A percentile compares a stretch with the other conserved stretches of the same genome.
These are phyloP conservation scores for Melanaphis sacchari DNA, from an alignment of 1,140 invertebrate genomes.

Conservation along the genomic window DNA sequence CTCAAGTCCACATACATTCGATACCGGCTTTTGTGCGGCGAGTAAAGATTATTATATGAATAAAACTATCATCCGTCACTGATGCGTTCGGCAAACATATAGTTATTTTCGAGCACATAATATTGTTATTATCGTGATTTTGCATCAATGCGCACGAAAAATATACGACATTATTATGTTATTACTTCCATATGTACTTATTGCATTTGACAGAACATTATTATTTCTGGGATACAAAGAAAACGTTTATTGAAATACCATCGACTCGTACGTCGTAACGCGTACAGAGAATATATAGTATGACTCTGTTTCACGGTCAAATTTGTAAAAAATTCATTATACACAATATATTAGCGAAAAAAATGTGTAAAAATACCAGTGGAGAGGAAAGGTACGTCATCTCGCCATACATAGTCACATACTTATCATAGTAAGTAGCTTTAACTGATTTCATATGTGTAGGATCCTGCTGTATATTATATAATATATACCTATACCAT, in stretches of 20 bases:
- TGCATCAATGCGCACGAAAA: background rate
- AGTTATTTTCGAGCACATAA: background rate
- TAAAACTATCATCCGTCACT: background rate
- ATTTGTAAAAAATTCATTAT: background rate
- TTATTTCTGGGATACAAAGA: background rate
- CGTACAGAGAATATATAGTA: no score
- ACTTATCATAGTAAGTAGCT: background rate
- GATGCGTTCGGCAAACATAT: background rate
- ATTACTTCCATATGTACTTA: background rate
- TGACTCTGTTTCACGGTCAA: background rate
- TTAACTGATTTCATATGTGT: background rate
- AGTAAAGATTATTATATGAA: background rate
- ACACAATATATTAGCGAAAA: background rate
- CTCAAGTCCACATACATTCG: slow-evolving; percentile 10
- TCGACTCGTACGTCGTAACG: background rate
- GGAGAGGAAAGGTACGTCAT: background rate
- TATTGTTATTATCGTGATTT: background rate
- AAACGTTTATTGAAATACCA: background rate
- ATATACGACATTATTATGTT: background rate
- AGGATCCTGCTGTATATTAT: no score
- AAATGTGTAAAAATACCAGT: background rate
- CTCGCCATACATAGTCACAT: background rate
- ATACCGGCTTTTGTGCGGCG: background rate
- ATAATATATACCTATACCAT: no score
- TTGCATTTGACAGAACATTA: background rate